Percentiles rank a stretch among this genome's conserved stretches.
phyloP scores from a whole-genome alignment of 1,140 invertebrate genomes.

The Bombus consobrinus region DNA sequence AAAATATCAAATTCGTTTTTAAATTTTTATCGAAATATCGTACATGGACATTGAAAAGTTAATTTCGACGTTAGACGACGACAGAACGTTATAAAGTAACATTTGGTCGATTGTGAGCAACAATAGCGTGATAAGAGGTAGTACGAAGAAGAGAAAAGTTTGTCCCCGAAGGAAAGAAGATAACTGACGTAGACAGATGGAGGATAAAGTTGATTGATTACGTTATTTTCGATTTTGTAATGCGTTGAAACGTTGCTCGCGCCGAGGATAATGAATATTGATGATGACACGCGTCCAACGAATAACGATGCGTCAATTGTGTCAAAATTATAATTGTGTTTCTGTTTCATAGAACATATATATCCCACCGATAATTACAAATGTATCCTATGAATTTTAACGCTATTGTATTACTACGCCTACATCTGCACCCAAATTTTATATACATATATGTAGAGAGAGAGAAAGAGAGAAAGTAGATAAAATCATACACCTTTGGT shows the following conservation, averaged over 20 bases:
- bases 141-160: background rate
- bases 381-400: background rate
- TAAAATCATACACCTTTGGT: too few species aligned
- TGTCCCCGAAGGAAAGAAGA: background rate
- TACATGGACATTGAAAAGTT: too few species aligned
- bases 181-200: conserved; percentile 15
- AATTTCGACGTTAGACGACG: too few species aligned
- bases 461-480: too few species aligned
- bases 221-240: conserved; percentile 14
- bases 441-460: too few species aligned
- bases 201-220: conserved; percentile 18
- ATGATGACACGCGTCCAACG: conserved; percentile 3
- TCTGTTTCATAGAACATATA: background rate
- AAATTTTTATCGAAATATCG: too few species aligned
- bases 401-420: background rate
- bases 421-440: background rate
- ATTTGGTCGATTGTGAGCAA: too few species aligned
- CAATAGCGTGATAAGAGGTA: background rate
- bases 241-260: conserved; percentile 23
- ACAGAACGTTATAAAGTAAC: too few species aligned
- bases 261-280: conserved; percentile 24
- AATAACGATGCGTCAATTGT: conserved; percentile 6
- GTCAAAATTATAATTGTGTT: conserved; percentile 17
- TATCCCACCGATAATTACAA: background rate
- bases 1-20: background rate